A percentile compares a stretch with the other conserved stretches of the same genome.
Evolutionary conservation across 2,888 invertebrate genomes (phyloP).

Genomic region (Caenorhabditis sp.): DNA sequence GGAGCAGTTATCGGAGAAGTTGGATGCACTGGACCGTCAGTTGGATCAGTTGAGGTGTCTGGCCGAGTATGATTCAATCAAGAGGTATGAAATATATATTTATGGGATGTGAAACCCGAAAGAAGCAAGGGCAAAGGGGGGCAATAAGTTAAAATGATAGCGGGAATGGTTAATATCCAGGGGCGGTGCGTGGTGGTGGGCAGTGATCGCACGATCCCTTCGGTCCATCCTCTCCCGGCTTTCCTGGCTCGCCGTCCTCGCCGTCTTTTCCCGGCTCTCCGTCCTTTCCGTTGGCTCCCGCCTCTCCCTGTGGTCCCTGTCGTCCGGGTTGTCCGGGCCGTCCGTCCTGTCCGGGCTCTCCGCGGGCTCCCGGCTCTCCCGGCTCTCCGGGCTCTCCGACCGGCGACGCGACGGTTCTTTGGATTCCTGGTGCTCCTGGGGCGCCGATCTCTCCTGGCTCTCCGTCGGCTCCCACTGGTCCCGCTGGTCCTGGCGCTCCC

Average conservation of each 20-base stretch:
- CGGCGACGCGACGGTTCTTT: conserved; percentile 56
- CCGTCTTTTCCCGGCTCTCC: conserved; percentile 61
- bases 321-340: conserved; percentile 63
- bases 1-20: conserved; percentile 69
- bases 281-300: conserved; percentile 57
- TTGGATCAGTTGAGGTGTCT: conserved; percentile 74
- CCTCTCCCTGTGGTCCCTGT: conserved; percentile 58
- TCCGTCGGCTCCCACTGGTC: conserved; percentile 55
- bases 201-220: conserved; percentile 66
- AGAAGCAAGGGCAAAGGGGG: conserved; percentile 8
- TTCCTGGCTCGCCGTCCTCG: conserved; percentile 60
- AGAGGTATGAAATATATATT: conserved; percentile 61
- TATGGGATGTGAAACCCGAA: neutral
- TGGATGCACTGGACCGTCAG: conserved; percentile 72
- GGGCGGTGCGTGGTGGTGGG: conserved; percentile 64
- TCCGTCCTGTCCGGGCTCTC: conserved; percentile 61
- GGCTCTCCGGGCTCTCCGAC: conserved; percentile 62
- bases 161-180: conserved; percentile 55
- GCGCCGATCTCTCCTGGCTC: conserved; percentile 60
- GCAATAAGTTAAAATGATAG: conserved; percentile 25
- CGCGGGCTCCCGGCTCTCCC: conserved; percentile 61
- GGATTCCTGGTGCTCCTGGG: conserved; percentile 52
- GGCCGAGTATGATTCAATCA: conserved; percentile 76
- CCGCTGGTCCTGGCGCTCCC: conserved; percentile 59
- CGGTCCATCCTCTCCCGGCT: conserved; percentile 61